Conservation (phyloP, 2,113 vertebrate species). For the Dolichallabes microphthalmus region DNA sequence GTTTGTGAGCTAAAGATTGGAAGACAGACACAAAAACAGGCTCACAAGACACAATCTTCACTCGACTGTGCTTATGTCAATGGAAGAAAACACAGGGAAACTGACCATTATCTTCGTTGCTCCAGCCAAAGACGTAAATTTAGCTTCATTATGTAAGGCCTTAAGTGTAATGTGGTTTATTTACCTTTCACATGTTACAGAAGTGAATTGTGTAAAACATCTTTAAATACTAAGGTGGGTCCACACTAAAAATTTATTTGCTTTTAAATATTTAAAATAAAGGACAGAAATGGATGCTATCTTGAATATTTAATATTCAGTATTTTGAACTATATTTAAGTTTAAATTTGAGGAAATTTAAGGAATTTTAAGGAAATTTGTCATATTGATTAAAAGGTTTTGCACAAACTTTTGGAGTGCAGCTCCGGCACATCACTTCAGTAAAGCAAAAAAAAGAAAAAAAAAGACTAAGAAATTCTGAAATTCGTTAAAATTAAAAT, state of each 20-base stretch:
- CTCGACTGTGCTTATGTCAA: slow-evolving; percentile 13
- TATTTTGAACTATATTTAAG: not conserved
- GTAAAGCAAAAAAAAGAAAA: too few relatives aligned
- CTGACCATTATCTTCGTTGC: not conserved
- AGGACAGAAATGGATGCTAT: not conserved
- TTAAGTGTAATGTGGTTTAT: not conserved
- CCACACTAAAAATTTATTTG: not conserved
- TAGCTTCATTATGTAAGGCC: not conserved
- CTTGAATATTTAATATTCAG: not conserved
- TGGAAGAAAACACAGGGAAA: slow-evolving; percentile 6
- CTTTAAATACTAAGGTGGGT: not conserved
- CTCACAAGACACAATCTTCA: not conserved
- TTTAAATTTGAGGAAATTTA: too few relatives aligned
- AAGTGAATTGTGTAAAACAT: not conserved
- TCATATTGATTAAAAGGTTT: too few relatives aligned
- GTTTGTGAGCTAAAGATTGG: not conserved
- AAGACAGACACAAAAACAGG: slow-evolving; percentile 13
- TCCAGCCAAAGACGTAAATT: not conserved
- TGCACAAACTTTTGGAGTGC: too few relatives aligned
- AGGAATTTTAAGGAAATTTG: too few relatives aligned
- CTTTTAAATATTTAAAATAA: not conserved
- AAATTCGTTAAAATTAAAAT: not conserved
- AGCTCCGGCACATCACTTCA: too few relatives aligned
- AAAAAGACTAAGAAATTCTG: too few relatives aligned
- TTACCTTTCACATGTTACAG: not conserved